Evolutionary conservation across 2,888 invertebrate genomes (phyloP).

Genomic region (Phaonia tiefii): DNA sequence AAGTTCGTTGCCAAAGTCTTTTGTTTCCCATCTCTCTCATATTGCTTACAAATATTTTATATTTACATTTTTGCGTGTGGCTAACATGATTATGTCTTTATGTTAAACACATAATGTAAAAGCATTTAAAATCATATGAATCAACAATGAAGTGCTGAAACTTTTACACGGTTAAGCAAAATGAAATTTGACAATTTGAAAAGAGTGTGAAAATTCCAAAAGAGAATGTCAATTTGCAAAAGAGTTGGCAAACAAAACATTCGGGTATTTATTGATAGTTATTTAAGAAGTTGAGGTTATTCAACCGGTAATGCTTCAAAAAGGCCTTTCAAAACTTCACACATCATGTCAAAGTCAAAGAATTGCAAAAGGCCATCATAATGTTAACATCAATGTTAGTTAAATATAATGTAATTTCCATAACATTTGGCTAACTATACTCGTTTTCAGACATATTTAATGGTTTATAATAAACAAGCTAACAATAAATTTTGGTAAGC

Average conservation of each 20-base stretch:
- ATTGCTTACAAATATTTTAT: neutral
- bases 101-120: slow-evolving; percentile 5
- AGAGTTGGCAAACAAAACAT: no score
- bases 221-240: neutral
- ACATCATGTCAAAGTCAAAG: no score
- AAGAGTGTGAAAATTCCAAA: slow-evolving; percentile 1
- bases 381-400: no score
- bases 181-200: neutral
- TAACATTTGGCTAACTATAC: neutral
- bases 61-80: no score
- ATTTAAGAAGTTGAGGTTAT: slow-evolving; percentile 28
- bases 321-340: no score
- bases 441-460: neutral
- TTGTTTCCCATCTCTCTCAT: neutral
- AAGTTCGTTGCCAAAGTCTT: slow-evolving; percentile 24
- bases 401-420: no score
- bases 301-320: no score
- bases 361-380: no score
- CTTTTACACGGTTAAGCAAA: neutral
- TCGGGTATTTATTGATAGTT: slow-evolving; percentile 1
- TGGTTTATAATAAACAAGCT: slow-evolving; percentile 28
- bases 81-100: neutral
- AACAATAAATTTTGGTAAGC: slow-evolving; percentile 34
- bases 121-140: slow-evolving; percentile 2
- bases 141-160: neutral